These are phyloP conservation scores for Eonycteris spelaea DNA, from an alignment of 2,113 vertebrate genomes.

Conservation along the genomic window DNA sequence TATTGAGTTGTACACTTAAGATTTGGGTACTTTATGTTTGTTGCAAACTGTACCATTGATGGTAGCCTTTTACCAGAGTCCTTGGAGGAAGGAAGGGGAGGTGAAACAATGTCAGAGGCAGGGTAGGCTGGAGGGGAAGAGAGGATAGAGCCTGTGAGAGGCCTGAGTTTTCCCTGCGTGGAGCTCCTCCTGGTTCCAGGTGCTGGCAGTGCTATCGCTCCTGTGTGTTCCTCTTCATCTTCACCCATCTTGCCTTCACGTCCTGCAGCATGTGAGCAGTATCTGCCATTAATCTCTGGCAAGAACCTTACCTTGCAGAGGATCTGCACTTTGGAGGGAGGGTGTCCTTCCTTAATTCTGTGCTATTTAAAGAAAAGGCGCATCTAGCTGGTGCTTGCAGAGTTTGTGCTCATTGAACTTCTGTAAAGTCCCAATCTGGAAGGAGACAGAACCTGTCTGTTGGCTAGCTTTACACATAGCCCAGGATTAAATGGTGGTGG, in stretches of 20 bases:
- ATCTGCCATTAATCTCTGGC: background rate
- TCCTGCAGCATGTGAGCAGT: background rate
- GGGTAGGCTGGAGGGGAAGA: background rate
- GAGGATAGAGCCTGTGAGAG: too few species aligned
- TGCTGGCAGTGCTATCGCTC: background rate
- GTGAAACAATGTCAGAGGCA: background rate
- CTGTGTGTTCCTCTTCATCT: background rate
- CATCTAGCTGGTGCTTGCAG: background rate
- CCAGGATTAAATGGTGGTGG: background rate
- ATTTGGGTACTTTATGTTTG: background rate
- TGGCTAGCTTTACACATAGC: background rate
- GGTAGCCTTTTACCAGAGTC: background rate
- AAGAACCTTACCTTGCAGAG: background rate
- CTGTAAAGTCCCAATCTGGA: background rate
- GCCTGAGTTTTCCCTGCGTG: accelerated
- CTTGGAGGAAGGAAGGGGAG: background rate
- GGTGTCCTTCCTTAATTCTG: background rate
- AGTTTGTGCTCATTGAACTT: background rate
- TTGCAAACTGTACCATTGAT: background rate
- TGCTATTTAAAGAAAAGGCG: background rate
- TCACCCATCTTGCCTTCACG: background rate
- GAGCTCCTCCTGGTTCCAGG: background rate
- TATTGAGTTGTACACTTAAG: background rate
- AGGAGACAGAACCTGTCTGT: background rate
- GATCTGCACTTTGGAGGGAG: background rate